Base-by-base conservation (phyloP, 2,113 vertebrate species). In the Phaethon lepturus region DNA sequence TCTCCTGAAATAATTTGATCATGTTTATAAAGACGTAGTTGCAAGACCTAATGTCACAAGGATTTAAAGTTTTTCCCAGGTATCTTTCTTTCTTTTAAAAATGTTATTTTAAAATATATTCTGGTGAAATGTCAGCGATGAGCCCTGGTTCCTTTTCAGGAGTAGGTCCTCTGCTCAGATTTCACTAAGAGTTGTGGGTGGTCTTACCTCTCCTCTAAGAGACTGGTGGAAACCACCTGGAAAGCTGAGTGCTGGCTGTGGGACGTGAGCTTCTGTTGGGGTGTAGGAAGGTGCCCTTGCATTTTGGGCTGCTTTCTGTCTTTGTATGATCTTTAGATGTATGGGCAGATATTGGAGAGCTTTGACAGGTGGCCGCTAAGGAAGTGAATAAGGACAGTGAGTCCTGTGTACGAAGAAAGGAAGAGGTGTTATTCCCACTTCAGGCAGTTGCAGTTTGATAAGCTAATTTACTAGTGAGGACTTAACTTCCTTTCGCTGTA, bases 151-250 rank as follows among this genome's bases (percentile, higher is more conserved):
- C 6, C 19, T 25, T 16, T 38, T 80, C 35, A 31, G n/a, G 50
- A 71, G 23, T 6, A 33, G 8, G 18, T 44, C 4, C 25, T 68
- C 13, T 18, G 13, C 35, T 85, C 13, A 52, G 59, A 16, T 86
- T 14, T 74, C 31, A 2, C 13, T 28, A 10, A 4, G 33, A 28
- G 40, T 53, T 0, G 0, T 17, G 62, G 33, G 55, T 31, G 22
- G 20, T 82, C 20, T 13, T 31, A 15, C 31, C 35, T 66, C 11
- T 79, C 7, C 29, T 59, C 17, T 72, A n/a, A 28, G 31, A 67
- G 68, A 14, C 42, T 66, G 56, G 31, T 50, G 64, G 60, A 66
- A 86, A 38, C 16, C 16, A 24, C 23, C 53, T 78, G 73, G 47
- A 56, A 42, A 38, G 28, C 47, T 20, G 64, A 29, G 26, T 26